Evolutionary conservation across 2,113 vertebrate genomes (phyloP).

Genomic region (Ramphastos sulfuratus): DNA sequence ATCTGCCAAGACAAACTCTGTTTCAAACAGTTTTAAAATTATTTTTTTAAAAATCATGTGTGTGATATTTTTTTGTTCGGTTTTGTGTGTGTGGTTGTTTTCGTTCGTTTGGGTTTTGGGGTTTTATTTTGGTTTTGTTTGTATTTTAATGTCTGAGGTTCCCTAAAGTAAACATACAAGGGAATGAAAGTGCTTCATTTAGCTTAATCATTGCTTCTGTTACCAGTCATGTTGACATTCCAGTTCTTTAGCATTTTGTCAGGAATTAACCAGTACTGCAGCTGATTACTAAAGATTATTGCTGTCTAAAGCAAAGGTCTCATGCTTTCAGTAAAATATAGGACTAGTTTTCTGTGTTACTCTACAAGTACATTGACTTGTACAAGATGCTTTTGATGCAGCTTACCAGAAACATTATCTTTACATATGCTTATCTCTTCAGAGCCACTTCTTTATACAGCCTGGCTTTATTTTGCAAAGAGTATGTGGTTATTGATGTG

Average conservation of each 20-base stretch:
- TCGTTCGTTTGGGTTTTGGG: no score
- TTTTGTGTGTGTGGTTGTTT: no score
- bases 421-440: background rate
- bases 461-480: background rate
- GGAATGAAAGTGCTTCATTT: background rate
- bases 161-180: background rate
- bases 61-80: no score
- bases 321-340: background rate
- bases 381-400: background rate
- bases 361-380: background rate
- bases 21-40: background rate
- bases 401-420: background rate
- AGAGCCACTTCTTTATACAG: background rate
- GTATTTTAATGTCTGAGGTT: background rate
- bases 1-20: background rate
- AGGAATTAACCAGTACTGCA: background rate
- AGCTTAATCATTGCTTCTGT: background rate
- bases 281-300: background rate
- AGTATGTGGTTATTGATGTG: background rate
- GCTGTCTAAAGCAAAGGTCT: background rate
- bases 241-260: conserved; percentile 13
- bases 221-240: background rate
- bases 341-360: background rate
- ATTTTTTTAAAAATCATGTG: no score
- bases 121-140: background rate